Base-by-base conservation (phyloP, 2,113 vertebrate species). In the Mastomys natalensis region DNA sequence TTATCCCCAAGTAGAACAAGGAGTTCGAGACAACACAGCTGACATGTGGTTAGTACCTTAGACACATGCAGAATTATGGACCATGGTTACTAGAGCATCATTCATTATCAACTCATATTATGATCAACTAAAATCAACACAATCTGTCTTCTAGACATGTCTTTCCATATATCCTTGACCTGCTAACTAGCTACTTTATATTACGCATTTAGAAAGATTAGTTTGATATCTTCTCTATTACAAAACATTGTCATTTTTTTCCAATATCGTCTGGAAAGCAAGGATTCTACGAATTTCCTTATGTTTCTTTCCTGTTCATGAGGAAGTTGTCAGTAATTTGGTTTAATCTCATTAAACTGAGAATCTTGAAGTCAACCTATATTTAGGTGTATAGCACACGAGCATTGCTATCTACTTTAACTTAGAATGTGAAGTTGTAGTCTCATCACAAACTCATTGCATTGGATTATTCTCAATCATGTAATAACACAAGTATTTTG, bases 401-500 rank as follows among this genome's bases (percentile, higher is more conserved):
- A 1, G 11, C 4, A 74, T 19, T 9, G 37, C 2, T 84, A n/a
- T 88, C 93, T 82, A 72, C 51, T 95, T 74, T 88, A 6, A 74
- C 62, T 82, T 92, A 55, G 87, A 84, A n/a, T 87, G 48, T 10
- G 17, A 19, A 82, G 37, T n/a, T 94, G 34, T 4, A 90, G 53
- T 51, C 62, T 37, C 1, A 53, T 87, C 8, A 85, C 12, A 73
- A 90, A 91, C 55, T 2, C 80, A 43, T 43, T 94, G 58, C 45
- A 24, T 51, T 88, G 21, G 40, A n/a, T 93, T 78, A 87, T 84
- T 96, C 15, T 60, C 48, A 66, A 45, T 77, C 55, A 93, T 87
- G 11, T 51, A 81, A 93, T 87, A 87, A 70, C 58, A 51, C 66
- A 92, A 88, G 74, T 90, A 86, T 81, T 94, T 91, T 81, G 60